phyloP scores from a whole-genome alignment of 2,797 vertebrate genomes.

The Argyrosomus regius region DNA sequence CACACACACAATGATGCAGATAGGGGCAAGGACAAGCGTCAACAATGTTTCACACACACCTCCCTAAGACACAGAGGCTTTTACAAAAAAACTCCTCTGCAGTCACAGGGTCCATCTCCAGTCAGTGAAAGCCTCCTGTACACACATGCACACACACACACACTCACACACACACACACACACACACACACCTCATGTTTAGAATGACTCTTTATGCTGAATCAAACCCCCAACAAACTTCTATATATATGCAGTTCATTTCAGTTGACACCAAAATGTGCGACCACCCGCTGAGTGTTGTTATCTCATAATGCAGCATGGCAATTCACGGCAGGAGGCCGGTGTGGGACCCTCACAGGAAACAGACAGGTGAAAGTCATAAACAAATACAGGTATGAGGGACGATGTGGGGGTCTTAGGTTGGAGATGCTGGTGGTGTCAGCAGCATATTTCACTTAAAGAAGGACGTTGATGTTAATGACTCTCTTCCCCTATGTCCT shows the following conservation, averaged over 20 bases:
- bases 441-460: conserved; percentile 7
- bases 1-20: not conserved
- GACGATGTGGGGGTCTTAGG: conserved; percentile 49
- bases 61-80: conserved; percentile 9
- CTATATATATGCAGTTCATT: conserved; percentile 4
- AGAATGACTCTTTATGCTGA: conserved; percentile 16
- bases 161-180: not conserved
- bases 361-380: conserved; percentile 82
- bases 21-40: not conserved
- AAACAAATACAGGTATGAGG: conserved; percentile 71
- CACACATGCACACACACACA: not conserved
- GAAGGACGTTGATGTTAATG: conserved; percentile 40
- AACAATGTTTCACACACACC: not conserved
- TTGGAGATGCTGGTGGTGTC: conserved; percentile 56
- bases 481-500: conserved; percentile 4
- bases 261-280: conserved; percentile 21
- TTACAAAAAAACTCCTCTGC: conserved; percentile 13
- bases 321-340: conserved; percentile 59
- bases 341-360: conserved; percentile 79
- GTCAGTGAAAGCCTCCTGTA: not conserved
- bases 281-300: conserved; percentile 81
- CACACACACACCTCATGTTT: not conserved
- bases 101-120: conserved; percentile 11
- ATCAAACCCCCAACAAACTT: not conserved
- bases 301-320: conserved; percentile 80